Percentiles rank a stretch among this genome's conserved stretches.
These are phyloP conservation scores for Oreochromis niloticus DNA, from an alignment of 2,113 vertebrate species.

Conservation along the genomic window DNA sequence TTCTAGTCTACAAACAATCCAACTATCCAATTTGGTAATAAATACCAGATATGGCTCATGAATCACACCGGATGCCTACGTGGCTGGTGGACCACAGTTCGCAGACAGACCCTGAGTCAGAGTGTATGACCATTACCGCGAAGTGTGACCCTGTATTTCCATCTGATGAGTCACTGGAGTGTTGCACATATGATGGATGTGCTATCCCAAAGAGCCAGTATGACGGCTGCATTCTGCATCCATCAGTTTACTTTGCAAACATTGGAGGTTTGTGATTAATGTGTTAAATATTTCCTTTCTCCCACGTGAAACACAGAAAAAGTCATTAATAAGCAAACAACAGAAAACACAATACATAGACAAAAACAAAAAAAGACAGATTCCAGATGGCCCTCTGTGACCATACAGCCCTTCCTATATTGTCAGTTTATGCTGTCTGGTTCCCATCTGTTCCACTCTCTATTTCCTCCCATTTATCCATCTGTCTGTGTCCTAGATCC, in stretches of 20 bases:
- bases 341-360: neutral
- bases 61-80: neutral
- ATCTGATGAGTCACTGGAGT: constrained; percentile 12
- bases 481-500: neutral
- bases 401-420: neutral
- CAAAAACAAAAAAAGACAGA: neutral
- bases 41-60: neutral
- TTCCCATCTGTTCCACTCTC: constrained; percentile 35
- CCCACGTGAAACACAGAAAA: neutral
- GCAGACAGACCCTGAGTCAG: constrained; percentile 9
- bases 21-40: neutral
- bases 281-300: neutral
- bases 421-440: constrained; percentile 9
- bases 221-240: neutral
- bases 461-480: neutral
- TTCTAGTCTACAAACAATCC: neutral
- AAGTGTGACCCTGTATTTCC: neutral
- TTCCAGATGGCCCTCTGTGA: constrained; percentile 35
- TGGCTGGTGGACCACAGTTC: neutral
- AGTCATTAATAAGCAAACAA: neutral
- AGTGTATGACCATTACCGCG: neutral
- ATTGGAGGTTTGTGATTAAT: neutral
- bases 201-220: neutral
- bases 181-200: neutral
- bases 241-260: neutral